These are phyloP conservation scores for Perizoma flavofasciatum DNA, from an alignment of 2,888 invertebrate genomes.

Conservation along the genomic window DNA sequence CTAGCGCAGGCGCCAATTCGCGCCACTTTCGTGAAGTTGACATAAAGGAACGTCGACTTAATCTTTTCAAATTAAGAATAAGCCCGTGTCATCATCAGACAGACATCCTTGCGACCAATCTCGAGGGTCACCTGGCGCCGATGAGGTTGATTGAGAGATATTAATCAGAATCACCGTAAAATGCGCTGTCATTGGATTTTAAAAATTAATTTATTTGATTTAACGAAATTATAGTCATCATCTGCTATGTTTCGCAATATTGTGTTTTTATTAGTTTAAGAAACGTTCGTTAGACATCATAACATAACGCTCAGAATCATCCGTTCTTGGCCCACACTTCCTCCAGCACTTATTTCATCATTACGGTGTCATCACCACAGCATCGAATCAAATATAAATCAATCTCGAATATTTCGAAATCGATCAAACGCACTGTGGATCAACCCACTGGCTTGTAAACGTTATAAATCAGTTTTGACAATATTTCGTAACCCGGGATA, in stretches of 20 bases:
- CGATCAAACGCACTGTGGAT: slow-evolving; percentile 18
- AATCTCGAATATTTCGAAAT: slow-evolving; percentile 30
- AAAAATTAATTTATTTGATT: slow-evolving; percentile 34
- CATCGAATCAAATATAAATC: slow-evolving; percentile 28
- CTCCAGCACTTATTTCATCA: slow-evolving; percentile 26
- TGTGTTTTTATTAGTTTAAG: slow-evolving; percentile 24
- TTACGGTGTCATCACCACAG: slow-evolving; percentile 22
- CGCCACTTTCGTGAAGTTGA: slow-evolving; percentile 9
- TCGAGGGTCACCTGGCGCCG: slow-evolving; percentile 37
- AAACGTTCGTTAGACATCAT: slow-evolving; percentile 11
- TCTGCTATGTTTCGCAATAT: slow-evolving; percentile 23
- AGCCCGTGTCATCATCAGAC: slow-evolving; percentile 32
- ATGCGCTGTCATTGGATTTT: slow-evolving; percentile 34
- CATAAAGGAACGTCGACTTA: slow-evolving; percentile 15
- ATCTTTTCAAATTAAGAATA: slow-evolving; percentile 20
- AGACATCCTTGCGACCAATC: slow-evolving; percentile 37
- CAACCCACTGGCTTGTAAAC: slow-evolving; percentile 18
- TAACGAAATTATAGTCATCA: slow-evolving; percentile 37
- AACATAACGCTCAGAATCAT: slow-evolving; percentile 13
- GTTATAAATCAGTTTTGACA: slow-evolving; percentile 34
- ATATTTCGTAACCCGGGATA: slow-evolving; percentile 32
- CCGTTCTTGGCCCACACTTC: slow-evolving; percentile 24
- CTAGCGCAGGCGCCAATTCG: slow-evolving; percentile 7
- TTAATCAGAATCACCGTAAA: slow-evolving; percentile 36
- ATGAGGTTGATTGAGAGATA: slow-evolving; percentile 32